Evolutionary conservation across 2,113 vertebrate genomes (phyloP).

Genomic region (Meleagris gallopavo): DNA sequence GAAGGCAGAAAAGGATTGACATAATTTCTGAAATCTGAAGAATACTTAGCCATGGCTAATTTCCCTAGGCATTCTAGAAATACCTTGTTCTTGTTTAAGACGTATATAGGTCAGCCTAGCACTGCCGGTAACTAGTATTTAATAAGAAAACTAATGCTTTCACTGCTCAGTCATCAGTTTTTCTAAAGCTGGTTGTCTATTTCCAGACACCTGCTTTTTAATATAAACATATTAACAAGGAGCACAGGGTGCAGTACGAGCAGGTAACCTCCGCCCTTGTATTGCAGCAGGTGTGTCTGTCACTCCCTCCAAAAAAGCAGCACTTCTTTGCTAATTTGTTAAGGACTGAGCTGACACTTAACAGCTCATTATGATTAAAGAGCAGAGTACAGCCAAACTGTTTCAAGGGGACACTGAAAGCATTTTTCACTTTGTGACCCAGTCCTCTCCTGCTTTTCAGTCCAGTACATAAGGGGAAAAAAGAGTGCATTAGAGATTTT

Average conservation of each 20-base stretch:
- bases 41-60: neutral
- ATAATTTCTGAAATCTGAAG: conserved; percentile 26
- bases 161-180: conserved; percentile 42
- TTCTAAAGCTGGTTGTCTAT: neutral
- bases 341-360: neutral
- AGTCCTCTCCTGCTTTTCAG: neutral
- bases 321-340: neutral
- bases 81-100: conserved; percentile 30
- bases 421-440: neutral
- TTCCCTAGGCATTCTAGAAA: conserved; percentile 33
- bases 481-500: neutral
- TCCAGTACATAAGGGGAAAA: neutral
- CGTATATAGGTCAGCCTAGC: conserved; percentile 22
- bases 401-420: neutral
- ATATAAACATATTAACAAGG: neutral
- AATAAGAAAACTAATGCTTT: conserved; percentile 46
- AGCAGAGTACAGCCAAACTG: neutral
- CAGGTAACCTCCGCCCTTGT: neutral
- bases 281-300: neutral
- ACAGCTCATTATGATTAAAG: neutral
- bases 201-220: neutral
- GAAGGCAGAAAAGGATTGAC: neutral
- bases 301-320: neutral
- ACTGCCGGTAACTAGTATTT: conserved; percentile 29
- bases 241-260: neutral